Percentiles rank a stretch among this genome's conserved stretches.
These are phyloP conservation scores for Callyntrura guangdongensis DNA, from an alignment of 2,888 invertebrate genomes.

Conservation along the genomic window DNA sequence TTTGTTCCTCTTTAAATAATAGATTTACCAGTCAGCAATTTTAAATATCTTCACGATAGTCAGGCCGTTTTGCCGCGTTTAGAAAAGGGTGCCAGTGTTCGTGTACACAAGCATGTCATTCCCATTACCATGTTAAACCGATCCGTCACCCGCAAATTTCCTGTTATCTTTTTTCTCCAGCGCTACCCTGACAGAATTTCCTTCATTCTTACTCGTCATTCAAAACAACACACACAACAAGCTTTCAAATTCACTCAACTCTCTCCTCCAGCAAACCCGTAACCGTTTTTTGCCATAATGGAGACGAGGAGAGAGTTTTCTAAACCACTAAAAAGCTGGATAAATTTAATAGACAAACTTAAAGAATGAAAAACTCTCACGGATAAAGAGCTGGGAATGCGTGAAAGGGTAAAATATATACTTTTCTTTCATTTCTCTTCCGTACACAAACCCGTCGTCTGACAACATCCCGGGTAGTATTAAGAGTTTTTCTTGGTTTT, in stretches of 20 bases:
- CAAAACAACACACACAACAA: slow-evolving; percentile 24
- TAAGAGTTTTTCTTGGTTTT: neutral
- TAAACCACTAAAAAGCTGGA: slow-evolving; percentile 37
- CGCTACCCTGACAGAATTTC: neutral
- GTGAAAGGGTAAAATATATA: slow-evolving; percentile 6
- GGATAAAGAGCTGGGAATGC: slow-evolving; percentile 14
- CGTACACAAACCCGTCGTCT: too few relatives aligned
- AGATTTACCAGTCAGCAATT: too few relatives aligned
- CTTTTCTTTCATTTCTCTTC: neutral
- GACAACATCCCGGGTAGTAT: too few relatives aligned
- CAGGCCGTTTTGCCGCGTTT: too few relatives aligned
- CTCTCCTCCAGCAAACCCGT: neutral
- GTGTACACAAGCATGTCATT: neutral
- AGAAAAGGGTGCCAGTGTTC: too few relatives aligned
- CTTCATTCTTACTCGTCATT: too few relatives aligned
- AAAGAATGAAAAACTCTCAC: slow-evolving; percentile 12
- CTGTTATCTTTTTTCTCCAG: neutral
- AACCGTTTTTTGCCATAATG: neutral
- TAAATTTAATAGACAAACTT: slow-evolving; percentile 41
- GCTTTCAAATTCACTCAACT: slow-evolving; percentile 27
- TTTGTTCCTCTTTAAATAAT: too few relatives aligned
- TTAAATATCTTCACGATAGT: too few relatives aligned
- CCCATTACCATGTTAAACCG: neutral
- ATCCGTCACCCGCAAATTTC: neutral
- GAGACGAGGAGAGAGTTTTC: slow-evolving; percentile 19